Percentiles rank a stretch among this genome's conserved stretches.
phyloP scores from a whole-genome alignment of 2,113 vertebrate species.

The Sturnus vulgaris region DNA sequence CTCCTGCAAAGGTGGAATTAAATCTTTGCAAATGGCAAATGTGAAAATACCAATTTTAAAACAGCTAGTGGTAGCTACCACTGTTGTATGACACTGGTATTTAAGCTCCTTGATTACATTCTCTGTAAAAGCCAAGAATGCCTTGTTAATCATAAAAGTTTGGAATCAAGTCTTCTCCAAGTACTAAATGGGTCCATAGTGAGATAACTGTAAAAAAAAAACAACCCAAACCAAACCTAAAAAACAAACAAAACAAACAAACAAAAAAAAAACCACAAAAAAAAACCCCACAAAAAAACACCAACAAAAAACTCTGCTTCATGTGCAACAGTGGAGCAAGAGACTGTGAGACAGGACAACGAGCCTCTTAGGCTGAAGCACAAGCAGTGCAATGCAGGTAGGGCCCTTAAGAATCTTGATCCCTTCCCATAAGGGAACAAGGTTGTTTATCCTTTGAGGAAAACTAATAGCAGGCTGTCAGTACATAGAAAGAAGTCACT shows the following conservation, averaged over 20 bases:
- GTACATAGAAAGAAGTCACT: not conserved
- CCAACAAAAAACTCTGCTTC: not conserved
- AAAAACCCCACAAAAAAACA: too few relatives aligned
- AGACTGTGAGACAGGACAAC: rapidly evolving
- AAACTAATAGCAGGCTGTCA: not conserved
- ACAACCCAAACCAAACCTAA: too few relatives aligned
- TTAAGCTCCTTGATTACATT: not conserved
- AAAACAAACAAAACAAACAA: too few relatives aligned
- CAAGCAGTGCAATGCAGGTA: not conserved
- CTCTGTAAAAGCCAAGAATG: not conserved
- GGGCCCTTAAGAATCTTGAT: not conserved
- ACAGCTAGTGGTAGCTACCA: not conserved
- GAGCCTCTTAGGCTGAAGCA: not conserved
- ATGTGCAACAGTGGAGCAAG: not conserved
- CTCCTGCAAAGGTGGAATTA: not conserved
- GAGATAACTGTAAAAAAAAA: not conserved
- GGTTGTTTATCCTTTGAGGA: not conserved
- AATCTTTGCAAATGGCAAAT: not conserved
- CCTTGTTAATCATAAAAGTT: not conserved
- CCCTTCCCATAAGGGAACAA: not conserved
- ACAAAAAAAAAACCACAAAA: too few relatives aligned
- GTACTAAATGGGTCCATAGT: not conserved
- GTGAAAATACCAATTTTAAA: not conserved
- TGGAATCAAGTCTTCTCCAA: not conserved
- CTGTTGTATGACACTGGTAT: not conserved